These are phyloP conservation scores for Hemibagrus guttatus DNA, from an alignment of 2,797 vertebrate species.

Conservation along the genomic window DNA sequence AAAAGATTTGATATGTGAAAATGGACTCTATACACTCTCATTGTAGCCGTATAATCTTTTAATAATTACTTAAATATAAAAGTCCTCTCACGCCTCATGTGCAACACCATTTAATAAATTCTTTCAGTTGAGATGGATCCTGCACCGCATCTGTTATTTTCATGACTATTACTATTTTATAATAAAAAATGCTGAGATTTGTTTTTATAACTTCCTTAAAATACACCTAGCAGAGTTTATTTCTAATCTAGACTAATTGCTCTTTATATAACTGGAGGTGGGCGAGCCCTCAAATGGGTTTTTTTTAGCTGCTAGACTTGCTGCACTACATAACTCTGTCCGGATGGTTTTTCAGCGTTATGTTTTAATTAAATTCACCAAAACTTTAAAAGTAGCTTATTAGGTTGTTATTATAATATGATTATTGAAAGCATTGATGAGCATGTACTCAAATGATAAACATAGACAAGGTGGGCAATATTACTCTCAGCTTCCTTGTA, in stretches of 20 bases:
- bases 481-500: background rate
- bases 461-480: background rate
- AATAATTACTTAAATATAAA: background rate
- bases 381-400: background rate
- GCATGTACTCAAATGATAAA: background rate
- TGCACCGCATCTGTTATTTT: background rate
- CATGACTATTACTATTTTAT: background rate
- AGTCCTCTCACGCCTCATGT: background rate
- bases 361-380: background rate
- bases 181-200: background rate
- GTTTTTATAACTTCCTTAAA: background rate
- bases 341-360: background rate
- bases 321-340: background rate
- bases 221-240: background rate
- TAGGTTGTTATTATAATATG: background rate
- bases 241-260: no score
- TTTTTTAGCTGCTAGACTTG: background rate
- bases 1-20: background rate
- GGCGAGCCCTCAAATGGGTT: background rate
- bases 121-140: background rate
- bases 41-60: background rate
- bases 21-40: background rate
- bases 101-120: background rate
- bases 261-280: background rate
- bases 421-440: background rate